These are phyloP conservation scores for Cataglyphis albicans DNA, from an alignment of 2,888 invertebrate species.

Conservation along the genomic window DNA sequence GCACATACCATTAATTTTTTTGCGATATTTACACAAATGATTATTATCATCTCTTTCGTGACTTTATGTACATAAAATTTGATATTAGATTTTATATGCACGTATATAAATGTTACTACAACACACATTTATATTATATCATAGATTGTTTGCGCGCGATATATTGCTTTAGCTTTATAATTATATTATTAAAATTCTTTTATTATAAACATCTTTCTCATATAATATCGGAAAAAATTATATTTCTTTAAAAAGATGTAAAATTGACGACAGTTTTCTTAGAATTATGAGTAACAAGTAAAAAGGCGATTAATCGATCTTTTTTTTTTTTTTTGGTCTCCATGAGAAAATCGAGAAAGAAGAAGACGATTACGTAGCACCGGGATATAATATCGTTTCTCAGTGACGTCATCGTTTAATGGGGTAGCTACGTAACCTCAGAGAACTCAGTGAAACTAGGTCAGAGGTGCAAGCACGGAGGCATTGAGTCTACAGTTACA, in stretches of 20 bases:
- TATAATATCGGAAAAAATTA: background rate
- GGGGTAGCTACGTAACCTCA: conserved; percentile 63
- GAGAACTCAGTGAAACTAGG: conserved; percentile 68
- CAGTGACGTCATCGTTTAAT: conserved; percentile 73
- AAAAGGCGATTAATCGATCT: background rate
- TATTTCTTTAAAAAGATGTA: background rate
- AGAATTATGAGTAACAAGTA: background rate
- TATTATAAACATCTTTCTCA: background rate
- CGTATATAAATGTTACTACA: background rate
- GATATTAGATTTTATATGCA: conserved; percentile 14
- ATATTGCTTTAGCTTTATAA: conserved; percentile 23
- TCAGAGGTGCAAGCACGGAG: conserved; percentile 66
- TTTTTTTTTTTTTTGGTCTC: conserved; percentile 26
- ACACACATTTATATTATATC: conserved; percentile 3
- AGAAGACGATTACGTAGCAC: conserved; percentile 66
- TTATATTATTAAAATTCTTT: conserved; percentile 19
- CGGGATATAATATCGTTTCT: conserved; percentile 70
- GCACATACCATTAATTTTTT: conserved; percentile 33
- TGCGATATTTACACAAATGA: background rate
- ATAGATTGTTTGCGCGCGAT: background rate
- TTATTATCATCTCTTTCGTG: conserved; percentile 20
- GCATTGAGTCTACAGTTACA: conserved; percentile 28
- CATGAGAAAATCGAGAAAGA: conserved; percentile 59
- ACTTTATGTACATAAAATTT: conserved; percentile 27
- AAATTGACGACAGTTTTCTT: conserved; percentile 22